These are phyloP conservation scores for Cataglyphis hispanica DNA, from an alignment of 1,140 invertebrate genomes.

Conservation along the genomic window DNA sequence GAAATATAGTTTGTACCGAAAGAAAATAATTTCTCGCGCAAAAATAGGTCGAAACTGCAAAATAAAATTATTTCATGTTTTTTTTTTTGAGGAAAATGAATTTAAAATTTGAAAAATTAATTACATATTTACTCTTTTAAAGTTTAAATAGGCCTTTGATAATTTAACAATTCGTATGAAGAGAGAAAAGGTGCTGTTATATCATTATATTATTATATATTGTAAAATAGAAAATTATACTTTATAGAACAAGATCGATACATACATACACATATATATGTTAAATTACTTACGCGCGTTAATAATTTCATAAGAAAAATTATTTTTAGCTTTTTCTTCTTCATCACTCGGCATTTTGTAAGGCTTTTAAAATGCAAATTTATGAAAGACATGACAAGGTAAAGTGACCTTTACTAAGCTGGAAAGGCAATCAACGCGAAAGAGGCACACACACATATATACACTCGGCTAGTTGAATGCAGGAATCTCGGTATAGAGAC, in stretches of 20 bases:
- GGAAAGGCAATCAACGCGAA: constrained; percentile 26
- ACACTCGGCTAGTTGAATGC: neutral
- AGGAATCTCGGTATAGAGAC: neutral
- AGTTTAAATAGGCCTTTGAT: neutral
- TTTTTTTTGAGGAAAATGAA: neutral
- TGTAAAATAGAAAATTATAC: neutral
- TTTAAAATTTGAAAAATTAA: too few relatives aligned
- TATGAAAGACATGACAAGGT: neutral
- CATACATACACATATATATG: neutral
- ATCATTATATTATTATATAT: neutral
- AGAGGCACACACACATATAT: neutral
- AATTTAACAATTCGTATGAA: neutral
- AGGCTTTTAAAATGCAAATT: neutral
- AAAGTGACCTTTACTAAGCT: neutral
- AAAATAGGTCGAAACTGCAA: too few relatives aligned
- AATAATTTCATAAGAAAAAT: constrained; percentile 2
- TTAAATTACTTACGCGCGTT: neutral
- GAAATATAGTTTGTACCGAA: too few relatives aligned
- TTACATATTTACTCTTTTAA: too few relatives aligned
- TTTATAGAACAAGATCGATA: neutral
- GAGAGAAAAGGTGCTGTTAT: too few relatives aligned
- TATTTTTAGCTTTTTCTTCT: neutral
- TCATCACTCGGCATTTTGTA: neutral
- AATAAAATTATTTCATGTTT: too few relatives aligned
- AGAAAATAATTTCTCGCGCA: too few relatives aligned